A percentile compares a stretch with the other conserved stretches of the same genome.
These are phyloP conservation scores for Ibidorhyncha struthersii DNA, from an alignment of 2,113 vertebrate species.

Conservation along the genomic window DNA sequence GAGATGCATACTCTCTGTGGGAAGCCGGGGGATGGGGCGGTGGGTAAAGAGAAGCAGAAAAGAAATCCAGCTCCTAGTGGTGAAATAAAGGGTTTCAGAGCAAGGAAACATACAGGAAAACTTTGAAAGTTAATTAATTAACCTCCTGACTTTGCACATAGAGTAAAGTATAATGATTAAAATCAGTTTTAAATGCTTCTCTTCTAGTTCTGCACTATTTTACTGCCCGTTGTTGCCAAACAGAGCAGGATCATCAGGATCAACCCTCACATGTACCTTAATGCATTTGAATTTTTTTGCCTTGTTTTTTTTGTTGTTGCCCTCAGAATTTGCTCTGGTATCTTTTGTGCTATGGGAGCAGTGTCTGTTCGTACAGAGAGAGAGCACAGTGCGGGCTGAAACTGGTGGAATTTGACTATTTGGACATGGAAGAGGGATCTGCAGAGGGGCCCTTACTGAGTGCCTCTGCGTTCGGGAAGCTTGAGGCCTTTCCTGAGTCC, in stretches of 20 bases:
- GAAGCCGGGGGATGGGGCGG: background rate
- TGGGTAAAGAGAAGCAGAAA: background rate
- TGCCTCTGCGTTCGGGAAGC: background rate
- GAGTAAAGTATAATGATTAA: background rate
- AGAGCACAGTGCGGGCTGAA: accelerated
- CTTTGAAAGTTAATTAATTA: background rate
- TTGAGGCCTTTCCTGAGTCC: background rate
- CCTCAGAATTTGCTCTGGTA: background rate
- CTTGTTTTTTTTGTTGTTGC: background rate
- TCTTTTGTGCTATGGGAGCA: background rate
- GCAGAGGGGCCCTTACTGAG: background rate
- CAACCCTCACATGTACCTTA: background rate
- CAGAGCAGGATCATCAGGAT: background rate
- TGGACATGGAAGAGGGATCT: background rate
- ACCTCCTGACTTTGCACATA: background rate
- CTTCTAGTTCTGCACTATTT: background rate
- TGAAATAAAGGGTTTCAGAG: background rate
- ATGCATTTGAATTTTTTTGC: background rate
- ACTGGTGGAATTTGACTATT: background rate
- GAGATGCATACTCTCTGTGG: background rate
- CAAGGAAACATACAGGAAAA: background rate
- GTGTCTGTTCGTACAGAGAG: background rate
- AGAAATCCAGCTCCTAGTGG: background rate
- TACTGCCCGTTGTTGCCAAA: background rate
- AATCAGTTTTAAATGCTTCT: background rate